phyloP scores from a whole-genome alignment of 2,113 vertebrate species.

The Coptodon rendalli region DNA sequence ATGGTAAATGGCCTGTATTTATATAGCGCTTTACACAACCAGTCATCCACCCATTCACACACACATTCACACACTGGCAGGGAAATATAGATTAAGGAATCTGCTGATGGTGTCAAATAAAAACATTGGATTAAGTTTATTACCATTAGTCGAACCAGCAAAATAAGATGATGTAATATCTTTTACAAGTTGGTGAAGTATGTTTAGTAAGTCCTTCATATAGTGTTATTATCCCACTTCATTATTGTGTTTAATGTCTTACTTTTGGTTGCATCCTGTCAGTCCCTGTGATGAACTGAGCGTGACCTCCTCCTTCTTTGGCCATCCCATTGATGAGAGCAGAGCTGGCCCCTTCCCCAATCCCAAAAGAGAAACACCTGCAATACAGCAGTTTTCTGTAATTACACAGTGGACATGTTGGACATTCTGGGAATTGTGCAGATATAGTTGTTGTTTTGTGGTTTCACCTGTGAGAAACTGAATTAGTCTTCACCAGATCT shows the following conservation, averaged over 20 bases:
- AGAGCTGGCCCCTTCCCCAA: neutral
- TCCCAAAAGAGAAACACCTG: neutral
- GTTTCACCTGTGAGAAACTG: neutral
- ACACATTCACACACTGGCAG: no score
- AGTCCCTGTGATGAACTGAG: neutral
- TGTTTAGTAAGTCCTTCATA: neutral
- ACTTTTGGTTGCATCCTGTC: neutral
- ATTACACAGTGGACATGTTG: neutral
- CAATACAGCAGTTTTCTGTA: fast-evolving
- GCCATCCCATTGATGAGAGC: neutral
- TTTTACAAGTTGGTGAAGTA: neutral
- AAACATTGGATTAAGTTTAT: neutral
- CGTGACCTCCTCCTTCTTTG: neutral
- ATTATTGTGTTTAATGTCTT: neutral
- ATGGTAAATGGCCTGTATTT: no score
- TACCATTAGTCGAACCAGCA: neutral
- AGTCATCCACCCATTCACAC: no score
- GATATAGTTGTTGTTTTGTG: neutral
- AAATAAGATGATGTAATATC: neutral
- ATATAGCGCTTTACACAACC: no score
- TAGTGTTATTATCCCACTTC: neutral
- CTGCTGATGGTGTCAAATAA: neutral
- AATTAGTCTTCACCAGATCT: fast-evolving
- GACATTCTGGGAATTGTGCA: neutral
- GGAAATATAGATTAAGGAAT: neutral